A percentile compares a stretch with the other conserved stretches of the same genome.
phyloP scores from a whole-genome alignment of 1,140 invertebrate genomes.

The Wiebesia pumilae region DNA sequence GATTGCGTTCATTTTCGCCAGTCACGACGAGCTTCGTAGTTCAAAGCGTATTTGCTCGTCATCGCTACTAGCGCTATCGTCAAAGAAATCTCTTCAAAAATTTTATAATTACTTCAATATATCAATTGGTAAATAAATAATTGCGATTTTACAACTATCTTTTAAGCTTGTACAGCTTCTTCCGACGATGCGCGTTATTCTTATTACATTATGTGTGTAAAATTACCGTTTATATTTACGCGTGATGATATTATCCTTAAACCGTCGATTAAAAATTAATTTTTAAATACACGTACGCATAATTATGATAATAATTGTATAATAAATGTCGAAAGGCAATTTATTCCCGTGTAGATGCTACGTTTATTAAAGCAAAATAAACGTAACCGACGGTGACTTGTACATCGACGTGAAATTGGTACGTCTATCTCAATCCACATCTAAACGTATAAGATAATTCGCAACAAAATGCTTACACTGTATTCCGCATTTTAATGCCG shows the following conservation, averaged over 20 bases:
- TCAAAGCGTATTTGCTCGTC: not conserved
- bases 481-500: not conserved
- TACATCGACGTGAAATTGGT: not conserved
- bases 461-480: not conserved
- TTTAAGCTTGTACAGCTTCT: not conserved
- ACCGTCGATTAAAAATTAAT: not conserved
- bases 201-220: not conserved
- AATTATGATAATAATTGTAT: not conserved
- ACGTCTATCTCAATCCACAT: not conserved
- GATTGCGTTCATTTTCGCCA: not conserved
- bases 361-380: not conserved
- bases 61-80: not conserved
- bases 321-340: not conserved
- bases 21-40: not conserved
- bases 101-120: not conserved
- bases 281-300: not conserved
- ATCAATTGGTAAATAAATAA: not conserved
- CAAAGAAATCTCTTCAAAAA: not conserved
- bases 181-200: not conserved
- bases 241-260: not conserved
- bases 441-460: not conserved
- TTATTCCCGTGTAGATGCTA: not conserved
- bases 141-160: too few relatives aligned
- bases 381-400: not conserved
- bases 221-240: not conserved